A percentile compares a stretch with the other conserved stretches of the same genome.
Conservation (phyloP, 2,888 invertebrate species). For the Polyommatus iphigenia region DNA sequence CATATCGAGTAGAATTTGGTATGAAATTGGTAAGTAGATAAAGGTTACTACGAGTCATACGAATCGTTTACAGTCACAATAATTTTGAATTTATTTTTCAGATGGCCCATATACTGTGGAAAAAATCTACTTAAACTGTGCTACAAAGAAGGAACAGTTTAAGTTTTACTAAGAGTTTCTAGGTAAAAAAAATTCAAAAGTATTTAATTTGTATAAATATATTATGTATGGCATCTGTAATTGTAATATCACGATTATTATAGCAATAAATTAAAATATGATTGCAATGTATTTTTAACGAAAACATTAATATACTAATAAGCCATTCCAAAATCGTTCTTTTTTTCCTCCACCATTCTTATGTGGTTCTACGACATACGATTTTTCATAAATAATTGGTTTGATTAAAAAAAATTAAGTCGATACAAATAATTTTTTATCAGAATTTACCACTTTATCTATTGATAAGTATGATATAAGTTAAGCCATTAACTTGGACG, state of each 20-base stretch:
- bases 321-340: too few relatives aligned
- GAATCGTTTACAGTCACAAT: neutral
- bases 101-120: conserved; percentile 75
- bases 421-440: neutral
- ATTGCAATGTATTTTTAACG: too few relatives aligned
- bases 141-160: conserved; percentile 43
- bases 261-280: too few relatives aligned
- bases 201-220: neutral
- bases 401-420: neutral
- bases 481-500: neutral
- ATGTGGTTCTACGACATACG: too few relatives aligned
- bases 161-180: conserved; percentile 39
- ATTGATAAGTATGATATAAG: neutral
- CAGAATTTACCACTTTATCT: neutral
- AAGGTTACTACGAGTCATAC: neutral
- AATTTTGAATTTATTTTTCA: conserved; percentile 45
- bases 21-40: conserved; percentile 75
- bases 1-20: conserved; percentile 76
- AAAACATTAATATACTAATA: too few relatives aligned
- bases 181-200: neutral
- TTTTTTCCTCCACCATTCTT: too few relatives aligned
- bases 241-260: too few relatives aligned
- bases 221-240: too few relatives aligned
- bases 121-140: conserved; percentile 47
- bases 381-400: too few relatives aligned